Percentiles rank a stretch among this genome's conserved stretches.
Evolutionary conservation across 2,888 invertebrate genomes (phyloP).

Genomic region (Mesoligia furuncula): DNA sequence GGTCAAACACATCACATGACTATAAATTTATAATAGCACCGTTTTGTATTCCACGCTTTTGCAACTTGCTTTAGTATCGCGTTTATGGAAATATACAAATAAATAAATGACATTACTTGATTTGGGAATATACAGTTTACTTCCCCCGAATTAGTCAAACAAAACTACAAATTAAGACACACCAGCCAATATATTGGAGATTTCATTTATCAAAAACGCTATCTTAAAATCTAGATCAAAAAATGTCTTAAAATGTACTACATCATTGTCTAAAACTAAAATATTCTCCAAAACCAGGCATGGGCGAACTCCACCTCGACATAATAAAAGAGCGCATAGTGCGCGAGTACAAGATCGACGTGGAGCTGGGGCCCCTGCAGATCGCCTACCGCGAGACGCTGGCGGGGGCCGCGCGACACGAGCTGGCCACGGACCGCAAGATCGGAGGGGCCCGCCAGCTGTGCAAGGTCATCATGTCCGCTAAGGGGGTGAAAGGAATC

Average conservation of each 20-base stretch:
- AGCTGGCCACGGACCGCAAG: constrained; percentile 90
- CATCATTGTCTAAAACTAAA: neutral
- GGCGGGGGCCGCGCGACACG: constrained; percentile 80
- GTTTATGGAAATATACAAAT: neutral
- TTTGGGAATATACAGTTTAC: neutral
- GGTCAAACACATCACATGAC: neutral
- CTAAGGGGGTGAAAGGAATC: constrained; percentile 87
- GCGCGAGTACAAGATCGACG: constrained; percentile 97
- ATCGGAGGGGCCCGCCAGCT: constrained; percentile 91
- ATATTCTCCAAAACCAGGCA: constrained; percentile 89
- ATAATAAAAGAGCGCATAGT: constrained; percentile 96
- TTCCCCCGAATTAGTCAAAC: neutral
- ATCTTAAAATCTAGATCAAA: no score
- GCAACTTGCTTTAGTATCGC: neutral
- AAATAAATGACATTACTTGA: neutral
- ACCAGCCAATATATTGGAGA: neutral
- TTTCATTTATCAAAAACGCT: no score
- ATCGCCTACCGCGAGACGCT: constrained; percentile 97
- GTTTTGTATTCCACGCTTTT: neutral
- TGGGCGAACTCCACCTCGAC: constrained; percentile 99
- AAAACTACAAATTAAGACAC: neutral
- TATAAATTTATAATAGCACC: neutral
- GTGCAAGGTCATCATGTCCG: constrained; percentile 91
- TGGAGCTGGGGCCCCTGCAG: constrained; percentile 96
- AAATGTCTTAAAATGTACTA: neutral